Evolutionary conservation across 2,888 invertebrate species (phyloP), one percentile per base, ranked within the genome.

Genomic region (Stramonita haemastoma): DNA sequence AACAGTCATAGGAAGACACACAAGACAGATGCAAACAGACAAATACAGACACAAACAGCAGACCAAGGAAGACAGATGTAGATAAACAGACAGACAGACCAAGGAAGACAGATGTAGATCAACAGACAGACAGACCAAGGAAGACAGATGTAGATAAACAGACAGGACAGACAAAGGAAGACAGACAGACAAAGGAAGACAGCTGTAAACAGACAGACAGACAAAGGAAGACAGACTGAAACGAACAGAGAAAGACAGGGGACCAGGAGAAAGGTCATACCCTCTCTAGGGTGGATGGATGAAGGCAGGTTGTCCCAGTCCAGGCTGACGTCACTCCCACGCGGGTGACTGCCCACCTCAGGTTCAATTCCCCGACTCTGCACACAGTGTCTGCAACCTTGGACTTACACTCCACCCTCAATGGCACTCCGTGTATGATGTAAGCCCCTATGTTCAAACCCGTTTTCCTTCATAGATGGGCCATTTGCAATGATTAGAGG

Each of bases 251-350:
- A 32, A 32, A 34, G 32, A 34, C 81, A 32, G 34, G 2, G 17
- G 17, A 0, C 0, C 36, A 15, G 17, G 19, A 17, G 11, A 2
- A n/a, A 8, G 29, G 26, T 26, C 36, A 8, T 19, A 95, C 95
- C 95, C 89, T 93, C 91, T 83, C 90, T 92, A 11, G 98, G 98
- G 94, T 97, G 97, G 0, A 97, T 97, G 26, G 97, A 97, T 73
- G 97, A 96, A 0, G 98, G 98, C 87, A 98, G 97, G 29, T 96
- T 94, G 13, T 96, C 95, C 98, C 98, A 98, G 93, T 97, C 96
- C 81, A 96, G 89, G n/a, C 92, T 88, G 11, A 95, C 93, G 84
- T 92, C 89, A 85, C 90, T 90, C 29, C 93, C 93, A 86, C 92
- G 91, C 4, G 94, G 94, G 91, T 95, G 94, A 0, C 83, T 77